These are phyloP conservation scores for Cetonia aurata DNA, from an alignment of 2,888 invertebrate genomes.

Conservation along the genomic window DNA sequence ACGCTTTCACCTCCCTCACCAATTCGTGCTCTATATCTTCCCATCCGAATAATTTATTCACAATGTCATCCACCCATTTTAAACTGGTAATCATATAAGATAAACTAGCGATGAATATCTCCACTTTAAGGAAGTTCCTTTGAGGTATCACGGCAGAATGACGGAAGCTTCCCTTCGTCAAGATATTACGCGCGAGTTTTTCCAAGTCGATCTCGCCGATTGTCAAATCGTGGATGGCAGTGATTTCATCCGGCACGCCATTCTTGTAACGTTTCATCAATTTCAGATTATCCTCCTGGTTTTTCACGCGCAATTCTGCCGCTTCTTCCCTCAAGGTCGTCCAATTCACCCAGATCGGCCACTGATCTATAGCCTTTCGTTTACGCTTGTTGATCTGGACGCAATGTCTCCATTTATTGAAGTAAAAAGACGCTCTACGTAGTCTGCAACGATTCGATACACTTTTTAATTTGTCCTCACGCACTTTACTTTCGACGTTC, in stretches of 20 bases:
- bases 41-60: constrained; percentile 57
- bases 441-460: constrained; percentile 62
- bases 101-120: constrained; percentile 21
- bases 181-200: constrained; percentile 87
- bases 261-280: constrained; percentile 68
- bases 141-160: constrained; percentile 75
- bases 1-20: constrained; percentile 57
- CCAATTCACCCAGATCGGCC: constrained; percentile 70
- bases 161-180: constrained; percentile 96
- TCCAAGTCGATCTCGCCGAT: constrained; percentile 56
- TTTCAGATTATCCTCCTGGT: constrained; percentile 66
- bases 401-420: constrained; percentile 67
- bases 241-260: constrained; percentile 61
- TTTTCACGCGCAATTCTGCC: constrained; percentile 64
- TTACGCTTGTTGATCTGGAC: constrained; percentile 65
- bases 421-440: constrained; percentile 63
- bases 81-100: constrained; percentile 41
- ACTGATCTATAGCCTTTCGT: constrained; percentile 69
- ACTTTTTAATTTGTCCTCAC: constrained; percentile 62
- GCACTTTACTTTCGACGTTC: constrained; percentile 61
- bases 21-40: constrained; percentile 58
- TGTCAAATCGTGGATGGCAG: constrained; percentile 46
- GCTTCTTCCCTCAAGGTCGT: constrained; percentile 65
- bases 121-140: constrained; percentile 52
- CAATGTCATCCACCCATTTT: constrained; percentile 51